Base-by-base conservation (phyloP, 2,797 vertebrate species). In the Vireo griseus region DNA sequence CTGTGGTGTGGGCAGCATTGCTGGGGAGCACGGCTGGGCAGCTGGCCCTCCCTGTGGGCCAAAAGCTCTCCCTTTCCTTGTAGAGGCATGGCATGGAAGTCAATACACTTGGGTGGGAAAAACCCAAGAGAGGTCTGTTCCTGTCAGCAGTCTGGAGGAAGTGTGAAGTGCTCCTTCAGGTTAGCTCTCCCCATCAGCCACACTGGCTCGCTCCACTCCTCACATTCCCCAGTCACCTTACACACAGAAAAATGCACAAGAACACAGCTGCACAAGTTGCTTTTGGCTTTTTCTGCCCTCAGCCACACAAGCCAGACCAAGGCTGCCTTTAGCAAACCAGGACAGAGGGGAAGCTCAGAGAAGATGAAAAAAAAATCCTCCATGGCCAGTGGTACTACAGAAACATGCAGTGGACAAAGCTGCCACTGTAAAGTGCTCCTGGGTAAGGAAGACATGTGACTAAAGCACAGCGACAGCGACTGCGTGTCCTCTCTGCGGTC, bases 121-220 rank as follows among this genome's bases (percentile, higher is more conserved):
- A 80, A 9, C 0, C 3, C 35, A 35, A 48, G 45, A 65, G 33
- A 37, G 14, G 42, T 59, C 62, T 84, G 31, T 4, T 92, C n/a
- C 90, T 78, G 63, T 57, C 6, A 1, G 65, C 40, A 72, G 72
- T 21, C 35, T 7, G 73, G 54, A 50, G 31, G 40, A n/a, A 74
- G n/a, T 0, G 7, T 33, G 55, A 16, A 50, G 26, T 3, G 37
- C 22, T 54, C 55, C 58, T 69, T 28, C 52, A 54, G 51, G 52
- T 31, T 4, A 61, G 45, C 28, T 40, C 29, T 74, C 13, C 25
- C 16, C 4, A 0, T 16, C 75, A 80, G 73, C 81, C 42, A 24
- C 17, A 0, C 13, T 2, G 39, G 47, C 26, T 58, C 0, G 0
- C 67, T 45, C 0, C 0, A 26, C 48, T 45, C 35, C 83, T 86